Base-by-base conservation (phyloP, 2,113 vertebrate genomes). In the Xerus inauris region DNA sequence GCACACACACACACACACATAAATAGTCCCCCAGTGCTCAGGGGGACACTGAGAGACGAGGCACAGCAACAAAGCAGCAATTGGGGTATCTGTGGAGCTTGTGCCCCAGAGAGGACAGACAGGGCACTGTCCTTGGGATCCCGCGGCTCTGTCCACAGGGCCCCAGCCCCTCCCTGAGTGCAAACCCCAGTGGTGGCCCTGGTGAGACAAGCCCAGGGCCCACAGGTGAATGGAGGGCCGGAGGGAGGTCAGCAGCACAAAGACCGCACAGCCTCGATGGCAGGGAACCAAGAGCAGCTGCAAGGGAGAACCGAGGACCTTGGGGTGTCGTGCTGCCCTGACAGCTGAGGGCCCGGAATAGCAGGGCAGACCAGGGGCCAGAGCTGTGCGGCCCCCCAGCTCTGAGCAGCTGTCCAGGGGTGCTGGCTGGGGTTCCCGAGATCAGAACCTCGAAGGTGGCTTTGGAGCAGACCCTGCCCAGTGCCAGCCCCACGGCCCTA, bases 41-140 rank as follows among this genome's bases (percentile, higher is more conserved):
- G 59, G 77, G 94, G 89, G 85, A 62, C 22, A 47, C 38, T 26
- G 90, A 47, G 54, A 69, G 72, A 93, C 71, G 76, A 97, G 97
- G 97, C 97, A 97, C 97, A 91, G 96, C 83, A 8, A 97, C 94
- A 92, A 96, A 97, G 97, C 97, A 98, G 97, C 97, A 98, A 89
- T 16, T 69, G 83, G 91, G 97, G 81, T 49, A 38, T 81, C 88
- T 65, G 16, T 22, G 42, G 81, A 93, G 85, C 84, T 76, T n/a
- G 57, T 9, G 22, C 76, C 24, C 76, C 85, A 40, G 72, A 88
- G 24, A 20, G 62, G 79, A 51, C 35, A 6, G 84, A 26, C n/a
- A 5, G 12, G 79, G 82, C 17, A 22, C 49, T 17, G 35, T 59
- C 79, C 45, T 38, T 24, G 11, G 83, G 84, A 8, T 54, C 65